Evolutionary conservation across 2,888 invertebrate species (phyloP), one percentile per base, ranked within the genome.

Genomic region (Eristalinus sepulchralis): DNA sequence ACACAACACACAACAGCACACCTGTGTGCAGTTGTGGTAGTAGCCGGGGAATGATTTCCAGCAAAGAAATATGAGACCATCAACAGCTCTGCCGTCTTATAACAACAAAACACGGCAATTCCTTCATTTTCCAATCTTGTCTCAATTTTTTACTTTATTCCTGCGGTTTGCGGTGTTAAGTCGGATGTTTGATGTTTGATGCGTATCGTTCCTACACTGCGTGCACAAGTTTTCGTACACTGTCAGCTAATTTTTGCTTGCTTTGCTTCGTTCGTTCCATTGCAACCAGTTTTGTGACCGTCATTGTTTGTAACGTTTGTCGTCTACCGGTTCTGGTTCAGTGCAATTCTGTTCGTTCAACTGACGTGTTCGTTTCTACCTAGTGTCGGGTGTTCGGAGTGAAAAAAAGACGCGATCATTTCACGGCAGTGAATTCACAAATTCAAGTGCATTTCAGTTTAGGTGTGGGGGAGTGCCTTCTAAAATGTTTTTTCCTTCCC

Each of bases 311-410:
- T 70, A 60, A 68, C 47, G 76, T 36, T 72, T 79, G 78, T 80
- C 24, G 77, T 80, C 80, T 80, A 77, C 87, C 75, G 86, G 82
- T 86, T 88, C 83, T 88, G 88, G 87, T 87, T 88, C 88, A 88
- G 88, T 88, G 87, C 88, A 82, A 87, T 87, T 88, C 76, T 75
- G 81, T 53, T 82, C 81, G 83, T 72, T 83, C 47, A 78, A 60
- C 76, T 24, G 77, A 2, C 73, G 55, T 64, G 85, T 10, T 85
- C 73, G 70, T 36, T 10, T 75, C n/a, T 24, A 33, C 24, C 20
- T 64, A 27, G 20, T n/a, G 6, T 17, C 22, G 71, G 67, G 31
- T 68, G 31, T 57, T 31, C 24, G 55, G 47, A 80, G 53, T 66
- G 20, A 10, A 53, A 55, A 55, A 55, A 55, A 68, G 31, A 36